These are phyloP conservation scores for Amphibalanus amphitrite DNA, from an alignment of 1,140 invertebrate species.

Conservation along the genomic window DNA sequence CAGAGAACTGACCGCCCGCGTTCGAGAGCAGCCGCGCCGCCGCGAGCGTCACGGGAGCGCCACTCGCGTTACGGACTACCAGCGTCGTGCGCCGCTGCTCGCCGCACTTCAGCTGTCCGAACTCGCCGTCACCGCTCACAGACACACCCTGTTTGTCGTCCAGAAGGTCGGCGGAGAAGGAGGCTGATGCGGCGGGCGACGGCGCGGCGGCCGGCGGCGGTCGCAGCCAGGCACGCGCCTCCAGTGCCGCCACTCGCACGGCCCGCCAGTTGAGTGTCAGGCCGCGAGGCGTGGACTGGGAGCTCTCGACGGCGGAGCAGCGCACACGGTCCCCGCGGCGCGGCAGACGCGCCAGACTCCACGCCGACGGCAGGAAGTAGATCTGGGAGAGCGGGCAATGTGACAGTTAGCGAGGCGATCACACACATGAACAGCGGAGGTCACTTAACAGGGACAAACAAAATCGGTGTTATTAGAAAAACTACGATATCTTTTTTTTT, in stretches of 20 bases:
- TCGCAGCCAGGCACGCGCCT: not conserved
- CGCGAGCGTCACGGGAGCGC: not conserved
- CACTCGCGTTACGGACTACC: not conserved
- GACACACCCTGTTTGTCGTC: not conserved
- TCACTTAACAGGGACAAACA: too few species aligned
- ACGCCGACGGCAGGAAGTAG: not conserved
- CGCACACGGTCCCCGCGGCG: conserved; percentile 5
- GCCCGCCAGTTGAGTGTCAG: not conserved
- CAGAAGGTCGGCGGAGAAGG: not conserved
- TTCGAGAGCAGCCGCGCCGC: not conserved
- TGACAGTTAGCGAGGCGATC: too few species aligned
- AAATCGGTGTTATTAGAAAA: too few species aligned
- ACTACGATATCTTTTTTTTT: too few species aligned
- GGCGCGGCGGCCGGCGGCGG: too few species aligned
- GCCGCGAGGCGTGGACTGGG: not conserved
- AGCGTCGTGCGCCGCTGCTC: not conserved
- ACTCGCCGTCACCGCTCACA: not conserved
- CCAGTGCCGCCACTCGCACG: not conserved
- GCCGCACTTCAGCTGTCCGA: not conserved
- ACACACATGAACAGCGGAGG: too few species aligned
- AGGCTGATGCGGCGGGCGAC: not conserved
- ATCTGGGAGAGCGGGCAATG: too few species aligned
- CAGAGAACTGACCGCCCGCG: not conserved
- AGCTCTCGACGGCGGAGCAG: conserved; percentile 6
- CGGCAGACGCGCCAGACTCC: not conserved